Conservation (phyloP, 2,113 vertebrate genomes). For the Charina bottae region DNA sequence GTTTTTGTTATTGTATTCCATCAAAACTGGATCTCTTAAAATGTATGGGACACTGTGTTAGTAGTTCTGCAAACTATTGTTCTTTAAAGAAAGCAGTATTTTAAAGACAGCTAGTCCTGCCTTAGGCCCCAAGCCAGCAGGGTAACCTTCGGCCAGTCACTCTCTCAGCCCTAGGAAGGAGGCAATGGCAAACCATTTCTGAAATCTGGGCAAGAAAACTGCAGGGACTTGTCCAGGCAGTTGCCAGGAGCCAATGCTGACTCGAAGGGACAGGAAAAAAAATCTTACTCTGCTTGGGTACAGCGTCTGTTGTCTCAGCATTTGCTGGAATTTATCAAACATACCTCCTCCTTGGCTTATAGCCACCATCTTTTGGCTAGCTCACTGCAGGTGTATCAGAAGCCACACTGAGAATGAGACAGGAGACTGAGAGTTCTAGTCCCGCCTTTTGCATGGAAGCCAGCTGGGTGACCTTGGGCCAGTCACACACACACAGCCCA, state of each 20-base stretch:
- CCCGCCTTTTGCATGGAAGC: too few relatives aligned
- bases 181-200: not conserved
- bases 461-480: too few relatives aligned
- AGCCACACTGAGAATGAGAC: not conserved
- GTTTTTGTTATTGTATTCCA: not conserved
- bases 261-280: not conserved
- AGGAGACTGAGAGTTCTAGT: too few relatives aligned
- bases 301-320: not conserved
- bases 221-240: not conserved
- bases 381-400: not conserved
- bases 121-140: not conserved
- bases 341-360: not conserved
- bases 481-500: too few relatives aligned
- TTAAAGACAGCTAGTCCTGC: not conserved
- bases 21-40: not conserved
- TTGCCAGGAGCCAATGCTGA: not conserved
- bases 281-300: not conserved
- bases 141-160: not conserved
- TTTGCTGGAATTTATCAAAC: not conserved
- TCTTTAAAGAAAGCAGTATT: constrained; percentile 7
- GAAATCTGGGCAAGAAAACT: not conserved
- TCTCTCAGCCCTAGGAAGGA: not conserved
- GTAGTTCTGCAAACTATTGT: not conserved
- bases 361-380: not conserved
- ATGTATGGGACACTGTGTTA: not conserved